Evolutionary conservation across 2,888 invertebrate species (phyloP), one percentile per base, ranked within the genome.

Genomic region (Argyra leucocephala): DNA sequence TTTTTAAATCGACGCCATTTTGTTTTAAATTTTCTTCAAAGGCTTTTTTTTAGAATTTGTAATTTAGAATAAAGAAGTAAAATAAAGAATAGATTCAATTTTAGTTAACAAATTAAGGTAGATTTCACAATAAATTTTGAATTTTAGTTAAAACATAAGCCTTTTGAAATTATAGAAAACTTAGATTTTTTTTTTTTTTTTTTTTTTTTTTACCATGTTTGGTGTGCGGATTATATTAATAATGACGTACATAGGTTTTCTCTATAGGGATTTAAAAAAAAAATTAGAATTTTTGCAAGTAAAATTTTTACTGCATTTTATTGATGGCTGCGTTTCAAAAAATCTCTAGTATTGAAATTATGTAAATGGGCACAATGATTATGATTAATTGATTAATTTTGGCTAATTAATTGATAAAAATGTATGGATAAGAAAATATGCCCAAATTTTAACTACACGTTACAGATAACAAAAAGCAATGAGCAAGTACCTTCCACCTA

Each of bases 181-280:
- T n/a, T n/a, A n/a, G n/a, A n/a, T n/a, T n/a, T n/a, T n/a, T n/a
- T n/a, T n/a, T n/a, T n/a, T n/a, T n/a, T n/a, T n/a, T n/a, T n/a
- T n/a, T n/a, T n/a, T n/a, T n/a, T n/a, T 18, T 48, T 12, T 18
- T 48, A 18, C 48, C 48, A 48, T 48, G 48, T 48, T 48, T 48
- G 48, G 48, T 48, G 48, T 48, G 48, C 15, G 48, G 48, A 48
- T 48, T 48, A n/a, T 48, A 48, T n/a, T 48, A 48, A 48, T 48
- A n/a, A 48, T 48, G 48, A 48, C 48, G 48, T 48, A 48, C 48
- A 18, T 48, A 48, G 48, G 48, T 18, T 48, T 12, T 31, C 7
- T 12, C 18, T 48, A n/a, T 9, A 48, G 48, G 48, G 48, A 18
- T 5, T 31, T 5, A 5, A 10, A 31, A 7, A 31, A 7, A 48